Percentiles rank a stretch among this genome's conserved stretches.
Evolutionary conservation across 1,140 invertebrate species (phyloP).

Genomic region (Branchinecta lynchi): DNA sequence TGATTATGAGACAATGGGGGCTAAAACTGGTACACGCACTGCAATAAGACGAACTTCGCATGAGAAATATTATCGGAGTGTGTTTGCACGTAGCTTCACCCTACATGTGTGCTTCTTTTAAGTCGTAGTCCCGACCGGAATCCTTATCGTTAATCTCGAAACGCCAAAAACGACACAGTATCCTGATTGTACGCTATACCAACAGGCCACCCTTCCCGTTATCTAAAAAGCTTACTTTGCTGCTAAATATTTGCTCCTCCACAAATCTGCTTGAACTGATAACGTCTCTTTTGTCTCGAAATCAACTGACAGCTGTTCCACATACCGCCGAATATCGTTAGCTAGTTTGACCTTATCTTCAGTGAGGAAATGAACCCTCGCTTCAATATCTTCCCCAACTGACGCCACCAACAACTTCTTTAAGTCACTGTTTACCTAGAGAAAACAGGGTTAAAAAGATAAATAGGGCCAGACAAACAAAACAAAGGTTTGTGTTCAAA

Average conservation of each 20-base stretch:
- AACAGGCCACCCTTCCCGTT: too few species aligned
- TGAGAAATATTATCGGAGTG: too few species aligned
- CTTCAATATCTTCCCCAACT: conserved; percentile 81
- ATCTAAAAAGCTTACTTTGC: conserved; percentile 45
- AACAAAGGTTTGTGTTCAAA: background rate
- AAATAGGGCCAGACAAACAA: background rate
- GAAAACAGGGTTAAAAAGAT: conserved; percentile 21
- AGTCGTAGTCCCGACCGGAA: too few species aligned
- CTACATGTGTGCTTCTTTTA: too few species aligned
- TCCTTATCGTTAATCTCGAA: too few species aligned
- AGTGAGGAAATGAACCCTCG: conserved; percentile 65
- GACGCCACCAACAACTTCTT: conserved; percentile 84
- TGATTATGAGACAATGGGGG: too few species aligned
- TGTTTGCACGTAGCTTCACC: too few species aligned
- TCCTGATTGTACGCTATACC: too few species aligned
- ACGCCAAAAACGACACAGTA: too few species aligned
- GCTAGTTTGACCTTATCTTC: conserved; percentile 80
- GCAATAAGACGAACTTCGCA: too few species aligned
- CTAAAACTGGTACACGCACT: too few species aligned
- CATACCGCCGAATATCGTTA: conserved; percentile 62
- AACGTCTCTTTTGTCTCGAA: conserved; percentile 83
- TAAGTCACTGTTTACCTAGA: conserved; percentile 73
- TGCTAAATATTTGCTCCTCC: conserved; percentile 86
- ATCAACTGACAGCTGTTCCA: conserved; percentile 64
- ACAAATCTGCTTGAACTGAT: conserved; percentile 82